Percentiles rank a stretch among this genome's conserved stretches.
Conservation (phyloP, 2,113 vertebrate genomes). For the Callionymus lyra region DNA sequence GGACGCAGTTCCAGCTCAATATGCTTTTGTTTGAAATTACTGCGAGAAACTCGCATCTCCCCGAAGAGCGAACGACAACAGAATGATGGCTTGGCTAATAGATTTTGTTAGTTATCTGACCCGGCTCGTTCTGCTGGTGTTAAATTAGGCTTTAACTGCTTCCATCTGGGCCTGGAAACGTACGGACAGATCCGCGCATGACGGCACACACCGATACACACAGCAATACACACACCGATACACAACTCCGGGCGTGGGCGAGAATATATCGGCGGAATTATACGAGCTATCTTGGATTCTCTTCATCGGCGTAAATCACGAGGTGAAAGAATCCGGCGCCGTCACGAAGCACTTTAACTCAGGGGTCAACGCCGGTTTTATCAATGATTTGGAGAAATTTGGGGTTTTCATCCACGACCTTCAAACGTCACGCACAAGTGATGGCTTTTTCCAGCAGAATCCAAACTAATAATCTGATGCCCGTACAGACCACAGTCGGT, state of each 20-base stretch:
- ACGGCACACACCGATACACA: slow-evolving; percentile 29
- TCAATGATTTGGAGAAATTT: slow-evolving; percentile 36
- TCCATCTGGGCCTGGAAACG: slow-evolving; percentile 55
- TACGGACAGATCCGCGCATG: slow-evolving; percentile 35
- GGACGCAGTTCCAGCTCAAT: slow-evolving; percentile 11
- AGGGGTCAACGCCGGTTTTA: slow-evolving; percentile 29
- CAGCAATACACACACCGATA: slow-evolving; percentile 11
- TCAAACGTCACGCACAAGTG: slow-evolving; percentile 37
- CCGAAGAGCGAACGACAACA: slow-evolving; percentile 46
- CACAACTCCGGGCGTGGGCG: slow-evolving; percentile 18
- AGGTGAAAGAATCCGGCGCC: slow-evolving; percentile 4
- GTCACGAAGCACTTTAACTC: slow-evolving; percentile 16
- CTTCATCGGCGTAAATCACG: slow-evolving; percentile 35
- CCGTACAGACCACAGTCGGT: slow-evolving; percentile 34
- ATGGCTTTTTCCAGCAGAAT: slow-evolving; percentile 46
- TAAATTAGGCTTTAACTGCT: slow-evolving; percentile 58
- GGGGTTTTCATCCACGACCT: slow-evolving; percentile 45
- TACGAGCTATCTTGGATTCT: slow-evolving; percentile 21
- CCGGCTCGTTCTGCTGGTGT: slow-evolving; percentile 50
- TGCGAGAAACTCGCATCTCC: slow-evolving; percentile 23
- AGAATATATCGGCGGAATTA: slow-evolving; percentile 28
- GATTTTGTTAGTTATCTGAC: slow-evolving; percentile 63
- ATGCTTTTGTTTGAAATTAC: slow-evolving; percentile 33
- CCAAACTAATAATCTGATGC: slow-evolving; percentile 50
- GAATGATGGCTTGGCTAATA: slow-evolving; percentile 59